Conservation (phyloP, 1,140 invertebrate species). For the Ridgeia piscesae region DNA sequence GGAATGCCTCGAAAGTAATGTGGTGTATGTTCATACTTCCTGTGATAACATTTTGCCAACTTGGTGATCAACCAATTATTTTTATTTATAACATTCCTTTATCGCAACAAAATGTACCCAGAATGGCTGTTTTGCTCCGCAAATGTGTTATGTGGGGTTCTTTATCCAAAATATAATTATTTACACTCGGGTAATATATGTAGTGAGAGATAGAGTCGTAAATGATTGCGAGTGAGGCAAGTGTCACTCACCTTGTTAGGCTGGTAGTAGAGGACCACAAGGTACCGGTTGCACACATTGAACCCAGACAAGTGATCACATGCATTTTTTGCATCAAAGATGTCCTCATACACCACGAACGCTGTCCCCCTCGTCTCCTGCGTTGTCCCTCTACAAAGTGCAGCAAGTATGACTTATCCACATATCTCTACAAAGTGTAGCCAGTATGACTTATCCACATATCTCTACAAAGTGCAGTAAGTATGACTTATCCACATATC, state of each 20-base stretch:
- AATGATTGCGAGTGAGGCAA: not conserved
- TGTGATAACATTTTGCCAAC: too few species aligned
- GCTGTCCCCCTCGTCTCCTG: slow-evolving; percentile 97
- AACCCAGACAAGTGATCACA: slow-evolving; percentile 99
- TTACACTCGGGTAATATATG: not conserved
- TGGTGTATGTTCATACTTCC: too few species aligned
- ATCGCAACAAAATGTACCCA: too few species aligned
- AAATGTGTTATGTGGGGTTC: too few species aligned
- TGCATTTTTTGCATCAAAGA: slow-evolving; percentile 99
- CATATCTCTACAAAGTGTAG: not conserved
- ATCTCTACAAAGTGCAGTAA: not conserved
- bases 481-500: slow-evolving; percentile 14
- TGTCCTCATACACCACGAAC: slow-evolving; percentile 99
- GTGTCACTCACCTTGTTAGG: slow-evolving; percentile 58
- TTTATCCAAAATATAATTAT: too few species aligned
- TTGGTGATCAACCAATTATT: too few species aligned
- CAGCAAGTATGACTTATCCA: slow-evolving; percentile 13
- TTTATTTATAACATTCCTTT: too few species aligned
- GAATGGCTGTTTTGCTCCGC: too few species aligned
- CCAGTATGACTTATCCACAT: slow-evolving; percentile 4
- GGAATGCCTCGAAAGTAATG: too few species aligned
- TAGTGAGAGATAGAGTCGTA: not conserved
- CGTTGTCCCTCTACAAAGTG: slow-evolving; percentile 81
- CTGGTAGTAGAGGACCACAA: slow-evolving; percentile 96
- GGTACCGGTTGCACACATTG: slow-evolving; percentile 97